These are phyloP conservation scores for Perca fluviatilis DNA, from an alignment of 2,113 vertebrate species.

Conservation along the genomic window DNA sequence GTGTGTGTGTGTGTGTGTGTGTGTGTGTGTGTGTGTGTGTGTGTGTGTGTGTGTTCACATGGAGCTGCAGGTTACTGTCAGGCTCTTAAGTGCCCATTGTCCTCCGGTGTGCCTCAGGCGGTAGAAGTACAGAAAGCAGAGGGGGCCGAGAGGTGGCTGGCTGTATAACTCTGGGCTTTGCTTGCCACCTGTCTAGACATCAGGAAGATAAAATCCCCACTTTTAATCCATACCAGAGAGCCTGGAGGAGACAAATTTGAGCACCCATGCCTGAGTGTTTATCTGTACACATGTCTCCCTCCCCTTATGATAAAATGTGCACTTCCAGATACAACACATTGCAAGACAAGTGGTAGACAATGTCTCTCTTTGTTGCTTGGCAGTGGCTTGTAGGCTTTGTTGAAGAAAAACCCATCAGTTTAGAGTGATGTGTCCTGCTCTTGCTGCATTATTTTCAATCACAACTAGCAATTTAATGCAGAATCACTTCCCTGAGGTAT, in stretches of 20 bases:
- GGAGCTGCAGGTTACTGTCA: slow-evolving; percentile 61
- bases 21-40: no score
- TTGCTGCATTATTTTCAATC: slow-evolving; percentile 74
- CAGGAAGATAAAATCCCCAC: slow-evolving; percentile 67
- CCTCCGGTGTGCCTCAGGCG: slow-evolving; percentile 57
- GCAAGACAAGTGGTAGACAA: slow-evolving; percentile 47
- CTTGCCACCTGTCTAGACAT: slow-evolving; percentile 80
- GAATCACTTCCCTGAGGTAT: slow-evolving; percentile 68
- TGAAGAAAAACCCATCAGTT: slow-evolving; percentile 63
- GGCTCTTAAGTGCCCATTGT: slow-evolving; percentile 71
- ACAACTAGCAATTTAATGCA: slow-evolving; percentile 69
- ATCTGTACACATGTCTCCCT: slow-evolving; percentile 41
- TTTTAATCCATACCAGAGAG: slow-evolving; percentile 65
- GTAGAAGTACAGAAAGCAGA: slow-evolving; percentile 42
- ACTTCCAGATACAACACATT: slow-evolving; percentile 37
- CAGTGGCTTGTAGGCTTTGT: slow-evolving; percentile 33
- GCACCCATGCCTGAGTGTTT: slow-evolving; percentile 44
- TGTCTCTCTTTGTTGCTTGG: slow-evolving; percentile 23
- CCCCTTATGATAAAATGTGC: slow-evolving; percentile 21
- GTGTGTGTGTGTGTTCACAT: slow-evolving; percentile 45
- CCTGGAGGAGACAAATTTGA: slow-evolving; percentile 64
- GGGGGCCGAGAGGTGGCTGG: slow-evolving; percentile 42
- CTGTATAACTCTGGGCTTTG: slow-evolving; percentile 57
- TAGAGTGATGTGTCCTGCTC: slow-evolving; percentile 41
- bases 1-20: neutral